Percentiles rank a stretch among this genome's conserved stretches.
phyloP scores from a whole-genome alignment of 2,797 vertebrate species.

The Eurystomus glaucurus region DNA sequence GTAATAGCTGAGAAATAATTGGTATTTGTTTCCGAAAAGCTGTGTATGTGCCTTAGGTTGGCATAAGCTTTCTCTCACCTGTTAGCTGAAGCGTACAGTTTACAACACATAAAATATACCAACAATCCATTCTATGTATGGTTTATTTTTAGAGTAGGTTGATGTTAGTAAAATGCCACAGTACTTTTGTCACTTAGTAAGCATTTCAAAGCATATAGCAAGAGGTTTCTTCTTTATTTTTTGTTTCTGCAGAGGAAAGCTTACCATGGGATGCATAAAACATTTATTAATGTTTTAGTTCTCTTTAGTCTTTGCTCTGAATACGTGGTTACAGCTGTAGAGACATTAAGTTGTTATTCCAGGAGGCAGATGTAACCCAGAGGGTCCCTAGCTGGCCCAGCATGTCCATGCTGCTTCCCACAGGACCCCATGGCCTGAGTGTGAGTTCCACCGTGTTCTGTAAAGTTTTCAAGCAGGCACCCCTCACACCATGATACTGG shows the following conservation, averaged over 20 bases:
- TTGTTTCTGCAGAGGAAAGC: not conserved
- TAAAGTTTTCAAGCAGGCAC: not conserved
- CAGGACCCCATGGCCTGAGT: not conserved
- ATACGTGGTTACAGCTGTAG: not conserved
- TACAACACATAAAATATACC: not conserved
- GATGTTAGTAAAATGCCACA: not conserved
- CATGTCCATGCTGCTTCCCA: not conserved
- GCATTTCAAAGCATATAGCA: not conserved
- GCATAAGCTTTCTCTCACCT: not conserved
- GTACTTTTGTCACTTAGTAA: not conserved
- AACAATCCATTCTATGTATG: not conserved
- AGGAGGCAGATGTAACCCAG: not conserved
- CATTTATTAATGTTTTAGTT: not conserved
- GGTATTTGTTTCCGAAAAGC: not conserved
- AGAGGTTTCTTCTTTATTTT: not conserved
- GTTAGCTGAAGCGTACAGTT: not conserved
- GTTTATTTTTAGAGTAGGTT: not conserved
- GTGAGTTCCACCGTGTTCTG: not conserved
- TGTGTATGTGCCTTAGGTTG: not conserved
- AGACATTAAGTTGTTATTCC: not conserved
- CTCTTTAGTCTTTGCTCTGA: not conserved
- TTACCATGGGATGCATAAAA: not conserved
- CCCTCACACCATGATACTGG: not conserved
- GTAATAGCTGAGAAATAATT: not conserved
- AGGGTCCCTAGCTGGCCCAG: rapidly evolving